Base-by-base conservation (phyloP, 2,888 invertebrate species). In the Lacanobia oleracea region DNA sequence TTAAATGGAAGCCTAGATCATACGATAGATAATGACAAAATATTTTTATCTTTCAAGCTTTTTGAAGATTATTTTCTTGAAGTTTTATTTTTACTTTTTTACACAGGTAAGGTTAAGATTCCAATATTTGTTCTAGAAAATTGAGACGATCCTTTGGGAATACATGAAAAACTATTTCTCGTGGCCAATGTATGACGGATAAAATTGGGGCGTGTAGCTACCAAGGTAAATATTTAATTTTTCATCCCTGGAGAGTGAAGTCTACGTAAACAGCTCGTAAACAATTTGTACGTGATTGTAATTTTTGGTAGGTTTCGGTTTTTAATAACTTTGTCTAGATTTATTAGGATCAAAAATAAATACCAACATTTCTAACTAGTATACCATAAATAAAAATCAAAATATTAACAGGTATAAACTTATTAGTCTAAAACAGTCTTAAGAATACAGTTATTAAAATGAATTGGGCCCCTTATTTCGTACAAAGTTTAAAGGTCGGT, bases 151-250 rank as follows among this genome's bases (percentile, higher is more conserved):
- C 77, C 60, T 50, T 0, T 21, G 81, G 45, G 69, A 63, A 50
- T 67, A 53, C n/a, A 16, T 40, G 56, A 54, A 61, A 59, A 72
- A 72, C 77, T 72, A 72, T 64, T 70, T 74, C 60, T 60, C n/a
- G 9, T 50, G n/a, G n/a, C 10, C 60, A 53, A 74, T 64, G 53
- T 63, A 61, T 67, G 72, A 43, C n/a, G 66, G 27, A 60, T 45
- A 66, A 63, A 51, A 81, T 59, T 57, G 53, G 12, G 2, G 2
- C 27, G 2, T 12, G 65, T 69, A 45, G 45, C 53, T 59, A 16
- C 56, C 40, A 33, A 18, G 16, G 21, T 81, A 33, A 71, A 80
- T 80, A 83, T 79, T 83, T 72, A 72, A 84, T 82, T 74, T 71
- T 53, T 77, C 64, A 77, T 74, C 67, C 65, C 71, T 21, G 10